Base-by-base conservation (phyloP, 2,113 vertebrate species). In the Alectura lathami region DNA sequence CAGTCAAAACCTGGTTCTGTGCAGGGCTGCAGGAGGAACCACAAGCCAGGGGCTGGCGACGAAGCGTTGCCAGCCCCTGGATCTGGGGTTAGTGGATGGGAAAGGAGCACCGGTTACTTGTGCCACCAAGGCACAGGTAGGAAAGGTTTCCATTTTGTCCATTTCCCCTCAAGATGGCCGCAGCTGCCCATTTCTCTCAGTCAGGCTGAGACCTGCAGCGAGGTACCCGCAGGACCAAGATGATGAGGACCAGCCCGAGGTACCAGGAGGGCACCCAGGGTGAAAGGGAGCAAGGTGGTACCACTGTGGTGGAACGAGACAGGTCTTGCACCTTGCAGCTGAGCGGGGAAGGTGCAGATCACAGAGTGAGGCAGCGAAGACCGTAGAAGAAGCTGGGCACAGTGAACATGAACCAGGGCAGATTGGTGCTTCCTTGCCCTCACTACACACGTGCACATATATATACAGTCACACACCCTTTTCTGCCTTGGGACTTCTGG, bases 391-490 rank as follows among this genome's bases (percentile, higher is more conserved):
- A 56, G 53, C 36, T 89, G 51, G 43, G 51, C 63, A 78, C 38
- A n/a, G 10, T 6, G 9, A 72, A 17, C 4, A 9, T 22, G n/a
- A 47, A 63, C 26, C 26, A 34, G 24, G 24, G 34, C 32, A 57
- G 30, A 32, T 17, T 12, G 29, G 40, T 15, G 48, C 62, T 62
- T 67, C 29, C 50, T 47, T 34, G 51, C 34, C 42, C 34, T 82
- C 43, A 40, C 26, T 29, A 5, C 22, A 27, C 0, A 0, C 17
- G 7, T 14, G 13, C 23, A 8, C 15, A 45, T 6, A 32, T 0
- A 38, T 12, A 9, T 5, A 53, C 11, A 34, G 2, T 27, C 26
- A 73, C 17, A 48, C 8, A 6, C 45, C 22, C 27, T 51, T 76
- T 60, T 40, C 48, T 30, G 60, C 51, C 63, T 80, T 83, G 29